Percentiles rank a stretch among this genome's conserved stretches.
Evolutionary conservation across 2,113 vertebrate genomes (phyloP).

Genomic region (Oenanthe melanoleuca): DNA sequence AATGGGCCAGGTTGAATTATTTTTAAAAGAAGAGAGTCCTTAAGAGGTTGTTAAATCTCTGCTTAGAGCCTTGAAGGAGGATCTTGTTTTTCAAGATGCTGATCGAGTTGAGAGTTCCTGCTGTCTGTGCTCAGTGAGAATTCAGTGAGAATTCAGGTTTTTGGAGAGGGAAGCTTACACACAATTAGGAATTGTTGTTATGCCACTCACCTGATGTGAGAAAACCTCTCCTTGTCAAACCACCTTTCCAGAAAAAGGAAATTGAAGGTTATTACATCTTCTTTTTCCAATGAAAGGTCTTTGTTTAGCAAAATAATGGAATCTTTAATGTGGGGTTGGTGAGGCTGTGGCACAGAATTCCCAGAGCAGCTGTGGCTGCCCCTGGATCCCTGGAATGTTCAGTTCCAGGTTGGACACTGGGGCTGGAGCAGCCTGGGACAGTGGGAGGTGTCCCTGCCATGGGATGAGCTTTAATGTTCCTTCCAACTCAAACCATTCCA

Average conservation of each 20-base stretch:
- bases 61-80: not conserved
- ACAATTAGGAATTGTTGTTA: not conserved
- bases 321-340: accelerated
- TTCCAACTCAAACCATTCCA: not conserved
- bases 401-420: not conserved
- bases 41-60: not conserved
- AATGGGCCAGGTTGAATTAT: not conserved
- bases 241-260: not conserved
- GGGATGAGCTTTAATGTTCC: accelerated
- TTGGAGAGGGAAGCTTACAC: not conserved
- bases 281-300: not conserved
- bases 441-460: not conserved
- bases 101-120: not conserved
- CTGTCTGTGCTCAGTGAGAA: not conserved
- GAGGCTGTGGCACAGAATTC: accelerated
- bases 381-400: not conserved
- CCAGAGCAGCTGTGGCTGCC: not conserved
- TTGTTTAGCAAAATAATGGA: not conserved
- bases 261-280: not conserved
- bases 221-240: not conserved
- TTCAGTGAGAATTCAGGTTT: not conserved
- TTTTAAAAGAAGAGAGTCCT: not conserved
- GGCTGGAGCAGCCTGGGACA: not conserved
- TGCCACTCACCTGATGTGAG: not conserved
- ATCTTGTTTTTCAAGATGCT: not conserved